Base-by-base conservation (phyloP, 2,113 vertebrate species). In the Monopterus albus region DNA sequence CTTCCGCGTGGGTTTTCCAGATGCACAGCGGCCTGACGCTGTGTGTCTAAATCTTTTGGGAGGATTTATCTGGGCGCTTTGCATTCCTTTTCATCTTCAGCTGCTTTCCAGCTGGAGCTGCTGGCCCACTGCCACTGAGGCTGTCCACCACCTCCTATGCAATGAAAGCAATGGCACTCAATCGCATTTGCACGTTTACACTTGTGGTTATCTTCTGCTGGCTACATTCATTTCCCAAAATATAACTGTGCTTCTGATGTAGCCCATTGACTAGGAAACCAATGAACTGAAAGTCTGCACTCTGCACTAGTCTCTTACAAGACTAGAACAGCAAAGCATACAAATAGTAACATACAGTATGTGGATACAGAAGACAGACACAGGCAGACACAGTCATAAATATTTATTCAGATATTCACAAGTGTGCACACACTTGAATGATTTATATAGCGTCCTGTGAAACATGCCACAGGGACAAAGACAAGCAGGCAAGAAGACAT, bases 1-100 rank as follows among this genome's bases (percentile, higher is more conserved):
- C 40, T 51, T 53, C 40, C 14, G 3, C 45, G 76, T 69, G 76
- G 18, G 12, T 39, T 73, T 47, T 33, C 57, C 8, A 43, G 18
- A 25, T 50, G 57, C 36, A 20, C 25, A 14, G 46, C 28, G 2
- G 40, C 53, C 56, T 25, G 61, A 60, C 39, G 28, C 25, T 10
- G 43, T 11, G 50, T 62, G 51, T 65, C 65, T 26, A 71, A 78
- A 42, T 78, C 78, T 53, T 78, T 62, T 62, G 57, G 49, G 78
- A 63, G 66, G 66, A 59, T 86, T 84, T 53, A 65, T 42, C 42
- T 13, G 55, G 71, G 50, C 3, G 4, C 53, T 75, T 70, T 73
- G 47, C 42, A 36, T 83, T 84, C 78, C 61, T 56, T 83, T 85
- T 85, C 59, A 75, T 84, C 65, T 70, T 55, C 62, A 47, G 62